phyloP scores from a whole-genome alignment of 2,888 invertebrate species.

The Sinelater perroti region DNA sequence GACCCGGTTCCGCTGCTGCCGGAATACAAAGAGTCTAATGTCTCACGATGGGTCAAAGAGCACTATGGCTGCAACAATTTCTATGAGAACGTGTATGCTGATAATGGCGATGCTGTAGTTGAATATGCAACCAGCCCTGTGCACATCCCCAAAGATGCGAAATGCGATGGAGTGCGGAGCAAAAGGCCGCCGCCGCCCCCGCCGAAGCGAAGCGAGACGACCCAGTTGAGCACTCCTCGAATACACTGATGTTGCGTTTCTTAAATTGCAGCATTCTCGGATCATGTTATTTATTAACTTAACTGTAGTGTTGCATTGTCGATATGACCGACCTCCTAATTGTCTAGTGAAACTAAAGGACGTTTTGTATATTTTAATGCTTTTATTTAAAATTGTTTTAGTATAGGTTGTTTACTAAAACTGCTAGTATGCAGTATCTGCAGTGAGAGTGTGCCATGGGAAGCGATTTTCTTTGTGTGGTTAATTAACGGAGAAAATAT shows the following conservation, averaged over 20 bases:
- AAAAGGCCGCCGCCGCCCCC: conserved; percentile 88
- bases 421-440: conserved; percentile 20
- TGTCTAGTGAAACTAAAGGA: no score
- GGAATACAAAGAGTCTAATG: conserved; percentile 83
- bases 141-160: conserved; percentile 45
- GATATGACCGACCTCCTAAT: no score
- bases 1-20: conserved; percentile 78
- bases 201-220: conserved; percentile 89
- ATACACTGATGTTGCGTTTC: conserved; percentile 42
- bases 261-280: no score
- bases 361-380: conserved; percentile 3
- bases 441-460: conserved; percentile 11
- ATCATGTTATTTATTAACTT: no score
- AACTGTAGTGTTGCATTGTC: no score
- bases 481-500: not conserved
- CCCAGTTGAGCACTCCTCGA: conserved; percentile 71
- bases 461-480: conserved; percentile 3
- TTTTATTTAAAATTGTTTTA: conserved; percentile 18
- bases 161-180: conserved; percentile 45
- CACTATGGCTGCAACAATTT: conserved; percentile 80
- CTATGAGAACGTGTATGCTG: conserved; percentile 79
- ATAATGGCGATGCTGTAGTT: conserved; percentile 59
- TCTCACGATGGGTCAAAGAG: conserved; percentile 90
- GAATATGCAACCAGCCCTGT: conserved; percentile 62
- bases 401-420: conserved; percentile 18